These are phyloP conservation scores for Cygnus atratus DNA, from an alignment of 2,113 vertebrate species.

Conservation along the genomic window DNA sequence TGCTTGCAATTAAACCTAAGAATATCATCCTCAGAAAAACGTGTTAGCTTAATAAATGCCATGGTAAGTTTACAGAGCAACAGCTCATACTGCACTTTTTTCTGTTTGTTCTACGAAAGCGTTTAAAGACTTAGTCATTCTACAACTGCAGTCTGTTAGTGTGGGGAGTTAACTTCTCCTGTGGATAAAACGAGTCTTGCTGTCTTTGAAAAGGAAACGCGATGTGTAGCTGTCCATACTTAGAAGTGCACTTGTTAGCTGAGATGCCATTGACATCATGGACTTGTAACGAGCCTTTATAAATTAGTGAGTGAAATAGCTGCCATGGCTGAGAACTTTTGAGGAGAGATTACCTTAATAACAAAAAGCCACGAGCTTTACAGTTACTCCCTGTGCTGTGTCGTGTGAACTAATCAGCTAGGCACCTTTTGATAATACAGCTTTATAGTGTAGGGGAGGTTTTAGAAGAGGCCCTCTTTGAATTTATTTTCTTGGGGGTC, in stretches of 20 bases:
- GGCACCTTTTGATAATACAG: constrained; percentile 30
- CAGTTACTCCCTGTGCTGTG: constrained; percentile 20
- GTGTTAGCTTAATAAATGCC: neutral
- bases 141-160: neutral
- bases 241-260: neutral
- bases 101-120: neutral
- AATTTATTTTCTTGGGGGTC: constrained; percentile 49
- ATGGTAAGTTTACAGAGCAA: neutral
- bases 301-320: neutral
- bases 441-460: neutral
- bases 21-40: neutral
- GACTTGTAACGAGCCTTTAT: neutral
- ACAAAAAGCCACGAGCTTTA: constrained; percentile 36
- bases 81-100: neutral
- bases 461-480: neutral
- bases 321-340: neutral
- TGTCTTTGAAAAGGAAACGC: neutral
- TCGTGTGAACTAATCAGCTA: constrained; percentile 11
- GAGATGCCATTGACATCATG: neutral
- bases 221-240: neutral
- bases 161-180: neutral
- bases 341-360: constrained; percentile 49
- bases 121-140: neutral
- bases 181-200: neutral
- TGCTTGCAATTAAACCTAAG: neutral